Base-by-base conservation (phyloP, 2,888 invertebrate species). In the Spisula subtruncata region DNA sequence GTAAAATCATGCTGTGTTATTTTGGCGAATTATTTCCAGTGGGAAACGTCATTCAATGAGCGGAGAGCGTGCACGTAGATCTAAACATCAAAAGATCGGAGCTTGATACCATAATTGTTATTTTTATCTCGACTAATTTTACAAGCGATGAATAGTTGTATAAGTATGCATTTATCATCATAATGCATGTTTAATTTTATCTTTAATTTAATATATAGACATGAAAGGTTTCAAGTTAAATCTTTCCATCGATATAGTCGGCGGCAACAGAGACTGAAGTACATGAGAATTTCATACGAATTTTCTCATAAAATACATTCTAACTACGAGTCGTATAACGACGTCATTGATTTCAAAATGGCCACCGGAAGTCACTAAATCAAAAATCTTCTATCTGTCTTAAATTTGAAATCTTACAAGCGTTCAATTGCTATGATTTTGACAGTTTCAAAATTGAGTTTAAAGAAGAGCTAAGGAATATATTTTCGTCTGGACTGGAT, bases 321-420 rank as follows among this genome's bases (percentile, higher is more conserved):
- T 60, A 32, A 75, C 32, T 25, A n/a, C n/a, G n/a, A n/a, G n/a
- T n/a, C n/a, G n/a, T n/a, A 35, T 32, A 18, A 35, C 35, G 75
- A 75, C 35, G 75, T 75, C 75, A 75, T 35, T 75, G 60, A n/a
- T 75, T 75, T 75, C 32, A 75, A 75, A 75, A 75, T 75, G 75
- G 75, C 75, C 16, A 75, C 75, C 75, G 75, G 75, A 75, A 75
- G 32, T 32, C 75, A 32, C 75, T 75, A 18, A 35, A 66, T 66
- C 60, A 66, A 66, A 66, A 25, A 60, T 25, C 60, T 20, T 51
- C 51, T 51, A 51, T 51, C 51, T 51, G n/a, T 66, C 25, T 25
- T 4, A n/a, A 66, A 41, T 41, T 41, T 2, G 8, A 41, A 41
- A 5, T 8, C 8, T n/a, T 56, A n/a, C 16, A 25, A 66, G 60